These are phyloP conservation scores for Luperina nickerlii DNA, from an alignment of 2,888 invertebrate genomes.

Conservation along the genomic window DNA sequence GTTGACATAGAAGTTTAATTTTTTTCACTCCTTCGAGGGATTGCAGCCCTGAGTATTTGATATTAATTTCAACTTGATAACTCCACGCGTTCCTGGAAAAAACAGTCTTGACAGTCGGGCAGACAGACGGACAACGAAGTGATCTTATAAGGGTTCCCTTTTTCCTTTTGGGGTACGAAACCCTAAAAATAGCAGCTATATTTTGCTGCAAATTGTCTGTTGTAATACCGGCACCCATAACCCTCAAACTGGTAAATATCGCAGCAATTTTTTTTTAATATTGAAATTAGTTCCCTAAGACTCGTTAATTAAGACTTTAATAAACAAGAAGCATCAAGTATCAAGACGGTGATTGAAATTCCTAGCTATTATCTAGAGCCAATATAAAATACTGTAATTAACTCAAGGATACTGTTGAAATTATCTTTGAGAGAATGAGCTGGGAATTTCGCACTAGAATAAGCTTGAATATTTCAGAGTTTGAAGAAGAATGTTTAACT, in stretches of 20 bases:
- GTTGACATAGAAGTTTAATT: too few relatives aligned
- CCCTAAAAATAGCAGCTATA: neutral
- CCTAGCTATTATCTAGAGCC: constrained; percentile 40
- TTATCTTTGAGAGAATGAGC: constrained; percentile 40
- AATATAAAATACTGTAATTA: constrained; percentile 48
- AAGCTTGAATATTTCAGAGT: constrained; percentile 17
- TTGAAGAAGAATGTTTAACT: constrained; percentile 4
- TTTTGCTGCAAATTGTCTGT: neutral
- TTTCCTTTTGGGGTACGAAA: too few relatives aligned
- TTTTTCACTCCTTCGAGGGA: too few relatives aligned
- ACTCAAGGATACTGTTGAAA: constrained; percentile 50
- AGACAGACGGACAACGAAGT: too few relatives aligned
- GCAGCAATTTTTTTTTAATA: constrained; percentile 10
- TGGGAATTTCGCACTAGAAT: constrained; percentile 14
- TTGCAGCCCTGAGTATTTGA: too few relatives aligned
- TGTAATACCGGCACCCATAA: neutral
- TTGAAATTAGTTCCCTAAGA: constrained; percentile 13
- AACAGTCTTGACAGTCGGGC: too few relatives aligned
- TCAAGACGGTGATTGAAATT: constrained; percentile 40
- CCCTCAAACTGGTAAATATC: neutral
- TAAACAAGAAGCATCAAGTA: constrained; percentile 37
- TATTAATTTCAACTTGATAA: too few relatives aligned
- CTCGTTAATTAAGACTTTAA: constrained; percentile 19
- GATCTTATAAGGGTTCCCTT: too few relatives aligned
- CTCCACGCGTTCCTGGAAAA: too few relatives aligned